Evolutionary conservation across 1,140 invertebrate genomes (phyloP), one percentile per base, ranked within the genome.

Genomic region (Holcopasites calliopsidis): DNA sequence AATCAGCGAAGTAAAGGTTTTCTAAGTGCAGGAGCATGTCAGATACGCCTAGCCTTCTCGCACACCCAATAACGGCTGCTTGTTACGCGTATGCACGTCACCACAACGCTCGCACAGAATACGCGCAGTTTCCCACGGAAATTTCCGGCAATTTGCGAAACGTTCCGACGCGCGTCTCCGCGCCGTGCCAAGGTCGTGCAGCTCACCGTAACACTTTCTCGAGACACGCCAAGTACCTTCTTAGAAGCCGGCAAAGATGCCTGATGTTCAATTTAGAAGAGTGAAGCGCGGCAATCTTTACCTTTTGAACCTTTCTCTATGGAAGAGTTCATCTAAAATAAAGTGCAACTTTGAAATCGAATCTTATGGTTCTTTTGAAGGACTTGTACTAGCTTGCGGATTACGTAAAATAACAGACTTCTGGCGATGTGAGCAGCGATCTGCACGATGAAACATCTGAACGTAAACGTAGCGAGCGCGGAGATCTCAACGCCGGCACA

Each of bases 81-180:
- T 62, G 74, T 82, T 81, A 77, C 66, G 66, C 66, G n/a, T n/a
- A n/a, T 18, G 79, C 62, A 47, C 74, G 62, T 70, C 79, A 26
- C 52, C 74, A 73, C 73, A 60, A 18, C 64, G 68, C 38, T 35
- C 66, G 68, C 23, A 23, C 68, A 76, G 50, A 72, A 78, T 79
- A 73, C 71, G 13, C 52, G 44, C 54, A 80, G 79, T 86, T 89
- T 89, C 87, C 88, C 87, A 88, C 88, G 87, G 85, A 89, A 88
- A 89, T 88, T 89, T 89, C 87, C 86, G 87, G 85, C 77, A 86
- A 89, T 89, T 89, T 89, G 86, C 86, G 84, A 86, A 87, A 87
- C 84, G 85, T 87, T 84, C 83, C 80, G 81, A 88, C 86, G 79
- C 75, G 78, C 80, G 80, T 77, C 80, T 82, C 71, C 61, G 76